Base-by-base conservation (phyloP, 2,888 invertebrate species). In the Cryptocephalus primarius region DNA sequence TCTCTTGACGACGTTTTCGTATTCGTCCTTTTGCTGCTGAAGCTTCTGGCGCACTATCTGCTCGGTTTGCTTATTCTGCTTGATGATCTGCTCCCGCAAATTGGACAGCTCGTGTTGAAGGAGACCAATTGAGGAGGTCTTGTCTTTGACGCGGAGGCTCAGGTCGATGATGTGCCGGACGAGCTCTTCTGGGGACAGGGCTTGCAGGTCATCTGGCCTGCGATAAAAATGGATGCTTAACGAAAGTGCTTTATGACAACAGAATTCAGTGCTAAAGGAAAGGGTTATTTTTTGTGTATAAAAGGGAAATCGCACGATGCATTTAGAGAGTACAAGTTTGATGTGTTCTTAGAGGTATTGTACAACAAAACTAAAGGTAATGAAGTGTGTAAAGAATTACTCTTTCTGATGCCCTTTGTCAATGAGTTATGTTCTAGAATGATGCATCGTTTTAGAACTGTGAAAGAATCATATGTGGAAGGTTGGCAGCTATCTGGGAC, bases 1-100 rank as follows among this genome's bases (percentile, higher is more conserved):
- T 10, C 89, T 74, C 53, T 82, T 79, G 14, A 89, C 78, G 1
- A 84, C 76, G 2, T 67, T 75, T 59, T 88, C 88, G 58, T 83
- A 86, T 56, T 88, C 87, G 22, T 79, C 75, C 62, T 82, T 82
- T 56, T 82, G 79, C 32, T 75, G 71, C 13, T 74, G 72, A 45
- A 80, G 57, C 49, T 73, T 73, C 47, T 72, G 71, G 33, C 55
- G 58, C 1, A 68, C 55, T 33, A 71, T 70, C 22, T 67, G 65
- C 39, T 72, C 71, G 22, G 66, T 67, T 39, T 70, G 66, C 33
- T 65, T 66, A 1, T 69, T 67, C 32, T 72, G 64, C 43, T 67
- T 60, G 39, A 68, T 60, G 4, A 71, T 59, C 48, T 71, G 63
- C 40, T 77, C 77, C 60, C 79, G 73, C 53, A 80, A 73, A 53